phyloP scores from a whole-genome alignment of 2,888 invertebrate genomes.

The Aricia artaxerxes region DNA sequence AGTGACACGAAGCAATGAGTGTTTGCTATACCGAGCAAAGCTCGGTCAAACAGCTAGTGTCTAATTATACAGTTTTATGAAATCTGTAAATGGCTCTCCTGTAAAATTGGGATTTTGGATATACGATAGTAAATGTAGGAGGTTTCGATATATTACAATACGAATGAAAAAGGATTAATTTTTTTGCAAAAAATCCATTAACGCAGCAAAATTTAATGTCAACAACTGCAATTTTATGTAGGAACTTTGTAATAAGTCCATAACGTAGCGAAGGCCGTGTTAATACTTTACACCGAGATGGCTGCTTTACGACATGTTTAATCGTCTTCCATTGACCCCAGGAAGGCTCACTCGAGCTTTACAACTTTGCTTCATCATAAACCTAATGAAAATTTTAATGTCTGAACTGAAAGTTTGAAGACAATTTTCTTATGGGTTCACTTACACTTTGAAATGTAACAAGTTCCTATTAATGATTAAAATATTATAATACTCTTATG shows the following conservation, averaged over 20 bases:
- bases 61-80: no score
- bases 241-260: constrained; percentile 22
- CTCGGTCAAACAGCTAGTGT: no score
- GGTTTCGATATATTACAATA: no score
- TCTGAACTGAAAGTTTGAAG: neutral
- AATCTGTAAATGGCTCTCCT: no score
- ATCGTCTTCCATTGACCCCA: constrained; percentile 57
- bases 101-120: no score
- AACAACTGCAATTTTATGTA: neutral
- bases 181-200: no score
- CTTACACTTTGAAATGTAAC: neutral
- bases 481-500: no score
- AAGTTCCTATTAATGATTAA: neutral
- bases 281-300: constrained; percentile 67
- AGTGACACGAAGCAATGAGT: no score
- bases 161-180: no score
- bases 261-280: constrained; percentile 34
- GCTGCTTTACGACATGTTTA: constrained; percentile 64
- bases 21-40: no score
- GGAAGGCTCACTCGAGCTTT: constrained; percentile 12
- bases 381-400: constrained; percentile 30
- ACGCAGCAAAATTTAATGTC: no score
- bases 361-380: constrained; percentile 30
- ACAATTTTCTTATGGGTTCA: neutral
- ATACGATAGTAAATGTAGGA: no score